Conservation (phyloP, 2,113 vertebrate species). For the Zosterops borbonicus region DNA sequence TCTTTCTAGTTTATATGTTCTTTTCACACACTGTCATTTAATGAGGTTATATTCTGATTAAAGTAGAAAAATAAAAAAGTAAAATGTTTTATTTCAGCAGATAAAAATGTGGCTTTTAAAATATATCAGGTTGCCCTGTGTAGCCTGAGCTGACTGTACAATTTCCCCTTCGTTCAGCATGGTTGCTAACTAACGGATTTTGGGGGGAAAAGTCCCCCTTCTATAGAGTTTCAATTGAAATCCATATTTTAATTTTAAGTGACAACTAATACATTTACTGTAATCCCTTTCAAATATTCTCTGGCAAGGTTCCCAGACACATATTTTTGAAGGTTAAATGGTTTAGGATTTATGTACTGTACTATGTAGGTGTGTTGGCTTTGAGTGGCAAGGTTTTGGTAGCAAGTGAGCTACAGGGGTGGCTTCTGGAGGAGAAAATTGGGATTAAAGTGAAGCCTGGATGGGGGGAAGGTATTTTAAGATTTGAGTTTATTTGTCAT, state of each 20-base stretch:
- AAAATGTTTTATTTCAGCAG: slow-evolving; percentile 49
- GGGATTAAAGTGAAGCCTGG: background rate
- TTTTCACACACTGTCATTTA: slow-evolving; percentile 62
- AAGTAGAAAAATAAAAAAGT: slow-evolving; percentile 44
- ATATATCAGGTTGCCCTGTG: background rate
- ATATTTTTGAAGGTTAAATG: slow-evolving; percentile 46
- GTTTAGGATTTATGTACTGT: slow-evolving; percentile 32
- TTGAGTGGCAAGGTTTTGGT: background rate
- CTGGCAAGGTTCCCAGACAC: background rate
- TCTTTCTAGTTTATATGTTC: slow-evolving; percentile 56
- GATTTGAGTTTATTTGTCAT: background rate
- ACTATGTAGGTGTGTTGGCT: background rate
- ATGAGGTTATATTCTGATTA: slow-evolving; percentile 68
- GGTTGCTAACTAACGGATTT: background rate
- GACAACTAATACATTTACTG: slow-evolving; percentile 17
- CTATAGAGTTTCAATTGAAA: background rate
- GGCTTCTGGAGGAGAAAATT: background rate
- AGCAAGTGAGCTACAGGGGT: background rate
- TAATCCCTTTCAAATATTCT: slow-evolving; percentile 42
- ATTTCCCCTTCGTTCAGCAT: background rate
- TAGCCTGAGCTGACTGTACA: slow-evolving; percentile 3
- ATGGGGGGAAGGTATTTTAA: background rate
- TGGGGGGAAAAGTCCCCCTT: background rate
- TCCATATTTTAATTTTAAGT: slow-evolving; percentile 56
- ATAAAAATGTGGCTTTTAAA: slow-evolving; percentile 33